Evolutionary conservation across 2,113 vertebrate genomes (phyloP).

Genomic region (Mystacornis crossleyi): DNA sequence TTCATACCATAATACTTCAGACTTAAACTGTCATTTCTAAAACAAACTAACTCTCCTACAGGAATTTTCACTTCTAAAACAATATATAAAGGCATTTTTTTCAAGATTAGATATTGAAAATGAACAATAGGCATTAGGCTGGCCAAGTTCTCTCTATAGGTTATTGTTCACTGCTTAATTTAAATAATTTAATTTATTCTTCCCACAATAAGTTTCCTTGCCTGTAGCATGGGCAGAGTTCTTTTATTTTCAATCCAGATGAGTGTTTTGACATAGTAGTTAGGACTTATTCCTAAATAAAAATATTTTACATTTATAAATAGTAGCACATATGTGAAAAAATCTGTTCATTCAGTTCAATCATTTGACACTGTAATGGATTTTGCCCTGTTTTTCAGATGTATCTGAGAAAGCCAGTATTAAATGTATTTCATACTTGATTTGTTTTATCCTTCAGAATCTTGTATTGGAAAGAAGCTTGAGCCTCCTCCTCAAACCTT

Average conservation of each 20-base stretch:
- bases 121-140: neutral
- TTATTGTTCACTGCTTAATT: neutral
- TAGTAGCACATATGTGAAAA: neutral
- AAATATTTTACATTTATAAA: neutral
- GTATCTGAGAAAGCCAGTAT: neutral
- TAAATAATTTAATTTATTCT: neutral
- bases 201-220: neutral
- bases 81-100: neutral
- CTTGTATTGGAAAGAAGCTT: neutral
- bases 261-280: neutral
- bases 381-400: neutral
- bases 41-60: neutral
- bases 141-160: neutral
- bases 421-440: neutral
- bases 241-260: neutral
- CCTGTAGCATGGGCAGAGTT: neutral
- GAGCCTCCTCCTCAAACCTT: neutral
- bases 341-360: neutral
- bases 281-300: neutral
- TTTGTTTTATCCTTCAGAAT: constrained; percentile 15
- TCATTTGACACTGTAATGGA: neutral
- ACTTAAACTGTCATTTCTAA: neutral
- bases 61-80: neutral
- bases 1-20: neutral
- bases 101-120: neutral